Base-by-base conservation (phyloP, 2,888 invertebrate genomes). In the Drosophila pegasa region DNA sequence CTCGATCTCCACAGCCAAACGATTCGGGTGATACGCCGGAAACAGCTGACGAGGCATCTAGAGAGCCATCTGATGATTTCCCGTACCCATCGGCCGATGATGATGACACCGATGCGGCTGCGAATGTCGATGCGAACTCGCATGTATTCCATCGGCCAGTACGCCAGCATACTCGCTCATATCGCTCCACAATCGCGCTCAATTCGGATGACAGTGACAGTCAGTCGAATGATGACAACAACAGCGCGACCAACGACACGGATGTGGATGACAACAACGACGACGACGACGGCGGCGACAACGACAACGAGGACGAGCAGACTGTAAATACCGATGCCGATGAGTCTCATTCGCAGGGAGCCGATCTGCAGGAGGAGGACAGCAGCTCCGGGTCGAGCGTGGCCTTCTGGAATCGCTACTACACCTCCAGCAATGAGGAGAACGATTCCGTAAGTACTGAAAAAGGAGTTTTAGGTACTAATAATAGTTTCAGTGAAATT, bases 371-470 rank as follows among this genome's bases (percentile, higher is more conserved):
- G 1, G 65, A 18, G 1, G 65, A 71, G 8, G 47, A 55, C 2
- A 63, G 71, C 40, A 80, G 60, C 37, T 58, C 60, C 8, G 47
- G 47, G 8, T 48, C 58, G 0, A 71, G 52, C 22, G 33, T 16
- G 33, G 25, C 25, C 10, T 55, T 55, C 20, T 73, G 33, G 67
- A 41, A 62, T 25, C 74, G 56, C 9, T 43, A 56, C 31, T 43
- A 60, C 27, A 22, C 48, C 0, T 64, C 62, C 6, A 69, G 51
- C 31, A 57, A 68, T 45, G 71, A 67, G 3, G 72, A 70, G 2
- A n/a, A 7, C 1, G 73, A 73, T 45, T 77, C 74, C 3, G 74
- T 74, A 78, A 78, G 78, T 70, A 12, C 8, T 1, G 9, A n/a
- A n/a, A 25, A 43, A n/a, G 0, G 1, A 8, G 0, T 38, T 2